A percentile compares a stretch with the other conserved stretches of the same genome.
These are phyloP conservation scores for Melitaea athalia DNA, from an alignment of 2,888 invertebrate genomes.

Conservation along the genomic window DNA sequence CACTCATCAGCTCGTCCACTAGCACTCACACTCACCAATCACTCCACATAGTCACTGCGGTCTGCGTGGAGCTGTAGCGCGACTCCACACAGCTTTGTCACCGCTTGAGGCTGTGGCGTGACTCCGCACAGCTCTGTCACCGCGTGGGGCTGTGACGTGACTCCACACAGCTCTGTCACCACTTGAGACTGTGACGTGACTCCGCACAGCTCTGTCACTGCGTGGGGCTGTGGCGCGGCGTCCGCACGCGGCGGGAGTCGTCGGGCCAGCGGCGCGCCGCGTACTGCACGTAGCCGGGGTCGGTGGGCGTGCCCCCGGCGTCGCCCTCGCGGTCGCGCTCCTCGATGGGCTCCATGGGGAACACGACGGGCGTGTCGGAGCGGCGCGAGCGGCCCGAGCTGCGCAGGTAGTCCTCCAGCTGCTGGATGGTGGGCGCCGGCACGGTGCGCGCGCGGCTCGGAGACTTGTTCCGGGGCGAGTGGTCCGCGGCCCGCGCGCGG, in stretches of 20 bases:
- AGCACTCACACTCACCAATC: slow-evolving; percentile 38
- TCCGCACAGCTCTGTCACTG: slow-evolving; percentile 41
- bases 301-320: slow-evolving; percentile 85
- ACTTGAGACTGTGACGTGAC: slow-evolving; percentile 21
- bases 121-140: slow-evolving; percentile 35
- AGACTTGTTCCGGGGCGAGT: slow-evolving; percentile 65
- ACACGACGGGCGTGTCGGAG: slow-evolving; percentile 70
- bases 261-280: slow-evolving; percentile 87
- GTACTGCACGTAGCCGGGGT: slow-evolving; percentile 88
- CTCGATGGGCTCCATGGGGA: slow-evolving; percentile 81
- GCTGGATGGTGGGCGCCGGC: slow-evolving; percentile 73
- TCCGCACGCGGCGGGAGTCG: slow-evolving; percentile 73
- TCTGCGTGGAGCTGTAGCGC: slow-evolving; percentile 74
- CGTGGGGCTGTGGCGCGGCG: slow-evolving; percentile 82
- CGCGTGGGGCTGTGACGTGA: slow-evolving; percentile 81
- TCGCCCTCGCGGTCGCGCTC: slow-evolving; percentile 67
- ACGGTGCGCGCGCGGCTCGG: slow-evolving; percentile 68
- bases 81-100: slow-evolving; percentile 69
- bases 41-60: slow-evolving; percentile 29
- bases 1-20: slow-evolving; percentile 23
- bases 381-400: slow-evolving; percentile 57
- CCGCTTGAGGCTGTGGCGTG: slow-evolving; percentile 22
- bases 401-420: slow-evolving; percentile 75
- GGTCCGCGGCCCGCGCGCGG: slow-evolving; percentile 66
- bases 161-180: slow-evolving; percentile 57